Evolutionary conservation across 37 sponge, comb jelly and placozoan genomes (phyloP).

Genomic region (Bolinopsis microptera): DNA sequence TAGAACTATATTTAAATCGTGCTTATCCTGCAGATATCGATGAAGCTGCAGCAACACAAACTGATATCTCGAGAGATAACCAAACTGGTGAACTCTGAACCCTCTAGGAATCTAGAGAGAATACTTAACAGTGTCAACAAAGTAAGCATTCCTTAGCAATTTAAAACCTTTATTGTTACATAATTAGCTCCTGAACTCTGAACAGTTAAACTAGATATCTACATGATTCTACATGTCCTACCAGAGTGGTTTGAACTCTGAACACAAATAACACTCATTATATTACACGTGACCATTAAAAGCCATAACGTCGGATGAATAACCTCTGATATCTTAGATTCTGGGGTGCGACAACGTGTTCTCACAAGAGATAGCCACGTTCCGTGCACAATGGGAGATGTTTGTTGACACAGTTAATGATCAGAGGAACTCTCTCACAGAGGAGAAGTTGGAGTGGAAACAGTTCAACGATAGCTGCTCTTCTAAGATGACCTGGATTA

Average conservation of each 20-base stretch:
- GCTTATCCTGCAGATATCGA: constrained; percentile 45
- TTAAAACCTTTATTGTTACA: too few species aligned
- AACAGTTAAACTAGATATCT: too few species aligned
- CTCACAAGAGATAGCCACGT: constrained; percentile 26
- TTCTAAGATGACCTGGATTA: constrained; percentile 55
- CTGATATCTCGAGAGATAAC: constrained; percentile 61
- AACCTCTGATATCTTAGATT: too few species aligned
- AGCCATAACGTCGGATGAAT: too few species aligned
- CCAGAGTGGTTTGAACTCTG: too few species aligned
- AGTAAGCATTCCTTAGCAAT: neutral
- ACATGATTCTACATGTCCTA: too few species aligned
- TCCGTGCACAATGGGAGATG: constrained; percentile 34
- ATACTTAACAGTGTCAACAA: constrained; percentile 38
- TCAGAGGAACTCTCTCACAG: constrained; percentile 43
- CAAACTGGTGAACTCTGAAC: constrained; percentile 55
- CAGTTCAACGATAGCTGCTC: constrained; percentile 25
- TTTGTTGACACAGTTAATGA: constrained; percentile 40
- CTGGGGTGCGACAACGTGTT: constrained; percentile 35
- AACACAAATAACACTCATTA: too few species aligned
- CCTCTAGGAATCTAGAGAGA: neutral
- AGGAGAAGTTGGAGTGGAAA: constrained; percentile 64
- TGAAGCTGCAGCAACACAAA: constrained; percentile 63
- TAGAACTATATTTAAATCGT: too few species aligned
- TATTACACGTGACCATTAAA: too few species aligned
- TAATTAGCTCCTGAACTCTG: too few species aligned